Evolutionary conservation across 2,888 invertebrate species (phyloP), one percentile per base, ranked within the genome.

Genomic region (Drosophila rellima): DNA sequence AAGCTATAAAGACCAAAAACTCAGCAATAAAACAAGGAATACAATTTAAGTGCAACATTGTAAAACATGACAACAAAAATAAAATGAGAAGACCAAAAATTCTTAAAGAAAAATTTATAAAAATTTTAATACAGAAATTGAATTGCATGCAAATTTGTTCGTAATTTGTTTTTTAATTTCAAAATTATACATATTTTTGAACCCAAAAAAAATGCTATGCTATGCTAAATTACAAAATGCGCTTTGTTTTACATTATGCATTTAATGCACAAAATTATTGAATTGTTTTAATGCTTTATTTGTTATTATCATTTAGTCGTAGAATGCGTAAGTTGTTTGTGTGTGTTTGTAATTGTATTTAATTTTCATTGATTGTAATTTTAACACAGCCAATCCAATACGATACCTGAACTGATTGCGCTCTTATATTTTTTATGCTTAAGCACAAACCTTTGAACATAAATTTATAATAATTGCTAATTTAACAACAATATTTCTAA

Each of bases 261-360:
- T 83, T 69, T 59, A 80, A 82, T 82, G 80, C 76, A 74, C 78
- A 74, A 62, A 59, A 65, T 56, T 70, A 70, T 77, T 74, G 61
- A 64, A 76, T 67, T 80, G 74, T 82, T 75, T 82, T 84, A 87
- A 87, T 80, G 84, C 87, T 87, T 82, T 31, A 67, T 59, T 74
- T 70, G 50, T 67, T 44, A 45, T 67, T 67, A 54, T 61, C 59
- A 42, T 51, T 64, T 48, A 44, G 26, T 33, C 20, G 42, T 76
- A 69, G 57, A 62, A 73, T 70, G 56, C 59, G 78, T 88, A 86
- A 88, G 89, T 88, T 87, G 90, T 91, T 90, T 90, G 90, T 90
- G 89, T 90, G 88, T 90, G 62, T 85, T 77, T 81, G 71, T 78
- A 69, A 45, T 81, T 74, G 76, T 66, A 69, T 69, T 69, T 60